Percentiles rank a stretch among this genome's conserved stretches.
Conservation (phyloP, 2,797 vertebrate species). For the Lutjanus argentimaculatus region DNA sequence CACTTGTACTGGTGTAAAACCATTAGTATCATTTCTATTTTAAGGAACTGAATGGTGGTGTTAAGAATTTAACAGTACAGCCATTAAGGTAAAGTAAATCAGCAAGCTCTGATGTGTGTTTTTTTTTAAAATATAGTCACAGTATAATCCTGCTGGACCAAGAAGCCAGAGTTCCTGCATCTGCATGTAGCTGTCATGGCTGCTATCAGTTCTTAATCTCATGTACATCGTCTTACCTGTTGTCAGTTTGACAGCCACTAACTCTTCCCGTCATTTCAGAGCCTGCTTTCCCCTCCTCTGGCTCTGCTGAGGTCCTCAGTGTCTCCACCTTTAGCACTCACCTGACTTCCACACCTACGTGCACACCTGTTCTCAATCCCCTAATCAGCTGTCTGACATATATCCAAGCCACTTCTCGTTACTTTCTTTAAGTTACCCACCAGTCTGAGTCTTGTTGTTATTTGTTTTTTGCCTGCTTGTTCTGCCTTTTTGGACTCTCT, state of each 20-base stretch:
- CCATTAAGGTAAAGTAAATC: not conserved
- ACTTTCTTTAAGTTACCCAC: not conserved
- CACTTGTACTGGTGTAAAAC: conserved; percentile 7
- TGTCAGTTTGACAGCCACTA: not conserved
- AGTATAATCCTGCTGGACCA: not conserved
- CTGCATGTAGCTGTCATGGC: not conserved
- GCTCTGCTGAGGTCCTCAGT: not conserved
- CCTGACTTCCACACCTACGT: not conserved
- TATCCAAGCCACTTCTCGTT: not conserved
- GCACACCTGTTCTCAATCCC: conserved; percentile 5
- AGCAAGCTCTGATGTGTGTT: not conserved
- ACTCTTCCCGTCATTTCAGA: not conserved
- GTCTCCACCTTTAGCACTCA: not conserved
- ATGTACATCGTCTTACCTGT: not conserved
- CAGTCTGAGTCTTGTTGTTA: not conserved
- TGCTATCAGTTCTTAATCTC: too few relatives aligned
- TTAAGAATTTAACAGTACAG: not conserved
- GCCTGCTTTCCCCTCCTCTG: not conserved
- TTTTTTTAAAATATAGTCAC: not conserved
- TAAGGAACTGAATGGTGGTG: not conserved
- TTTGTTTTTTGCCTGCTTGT: not conserved
- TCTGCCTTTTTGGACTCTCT: not conserved
- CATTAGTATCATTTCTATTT: not conserved
- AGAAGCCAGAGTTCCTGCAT: not conserved
- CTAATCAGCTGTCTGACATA: not conserved